phyloP scores from a whole-genome alignment of 2,888 invertebrate genomes.

The Corythucha ciliata region DNA sequence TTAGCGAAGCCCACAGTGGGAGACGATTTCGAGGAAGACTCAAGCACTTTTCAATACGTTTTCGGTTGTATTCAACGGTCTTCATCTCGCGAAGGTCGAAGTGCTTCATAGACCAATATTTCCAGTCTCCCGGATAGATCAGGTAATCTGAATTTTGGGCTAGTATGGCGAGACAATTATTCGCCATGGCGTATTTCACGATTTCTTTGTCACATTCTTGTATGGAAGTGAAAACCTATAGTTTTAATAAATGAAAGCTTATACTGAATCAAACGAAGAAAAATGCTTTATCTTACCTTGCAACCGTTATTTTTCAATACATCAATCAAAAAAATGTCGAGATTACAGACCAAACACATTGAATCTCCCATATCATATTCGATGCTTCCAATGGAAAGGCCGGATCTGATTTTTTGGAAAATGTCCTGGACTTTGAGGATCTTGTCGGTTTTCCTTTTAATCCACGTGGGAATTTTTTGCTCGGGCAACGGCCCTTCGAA shows the following conservation, averaged over 20 bases:
- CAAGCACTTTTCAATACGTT: slow-evolving; percentile 35
- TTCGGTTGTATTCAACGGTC: slow-evolving; percentile 37
- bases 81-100: slow-evolving; percentile 36
- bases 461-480: slow-evolving; percentile 37
- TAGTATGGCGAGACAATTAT: slow-evolving; percentile 38
- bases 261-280: too few relatives aligned
- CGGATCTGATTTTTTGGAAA: too few relatives aligned
- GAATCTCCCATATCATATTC: too few relatives aligned
- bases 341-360: too few relatives aligned
- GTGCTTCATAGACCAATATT: slow-evolving; percentile 38
- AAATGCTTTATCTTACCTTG: too few relatives aligned
- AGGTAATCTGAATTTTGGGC: slow-evolving; percentile 39
- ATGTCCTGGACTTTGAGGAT: slow-evolving; percentile 33
- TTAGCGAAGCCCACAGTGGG: slow-evolving; percentile 38
- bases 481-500: slow-evolving; percentile 39
- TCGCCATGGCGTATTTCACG: slow-evolving; percentile 36
- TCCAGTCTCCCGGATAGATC: slow-evolving; percentile 38
- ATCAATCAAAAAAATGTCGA: too few relatives aligned
- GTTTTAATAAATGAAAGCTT: too few relatives aligned
- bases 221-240: slow-evolving; percentile 34
- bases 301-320: too few relatives aligned
- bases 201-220: slow-evolving; percentile 39
- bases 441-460: slow-evolving; percentile 35
- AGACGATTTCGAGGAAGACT: slow-evolving; percentile 35
- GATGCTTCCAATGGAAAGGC: too few relatives aligned